Percentiles rank a stretch among this genome's conserved stretches.
phyloP scores from a whole-genome alignment of 2,888 invertebrate species.

The Ophion slaviceki region DNA sequence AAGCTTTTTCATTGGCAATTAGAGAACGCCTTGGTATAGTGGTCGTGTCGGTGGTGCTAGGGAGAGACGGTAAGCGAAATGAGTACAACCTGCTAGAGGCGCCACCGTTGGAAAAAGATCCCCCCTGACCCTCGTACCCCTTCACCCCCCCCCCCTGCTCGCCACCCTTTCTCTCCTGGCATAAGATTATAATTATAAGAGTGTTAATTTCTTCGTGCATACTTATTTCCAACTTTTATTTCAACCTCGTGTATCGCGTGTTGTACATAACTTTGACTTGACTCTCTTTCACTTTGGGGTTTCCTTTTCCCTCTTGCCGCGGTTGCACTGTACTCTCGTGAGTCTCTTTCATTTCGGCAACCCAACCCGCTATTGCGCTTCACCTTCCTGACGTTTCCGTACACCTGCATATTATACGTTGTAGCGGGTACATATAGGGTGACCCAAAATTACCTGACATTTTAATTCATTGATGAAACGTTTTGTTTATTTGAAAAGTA shows the following conservation, averaged over 20 bases:
- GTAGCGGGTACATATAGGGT: neutral
- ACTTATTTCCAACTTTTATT: constrained; percentile 63
- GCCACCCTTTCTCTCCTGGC: neutral
- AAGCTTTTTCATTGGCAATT: constrained; percentile 71
- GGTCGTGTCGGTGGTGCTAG: constrained; percentile 36
- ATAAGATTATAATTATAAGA: constrained; percentile 66
- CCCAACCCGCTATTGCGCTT: neutral
- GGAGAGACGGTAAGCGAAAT: constrained; percentile 56
- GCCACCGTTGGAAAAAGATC: constrained; percentile 14
- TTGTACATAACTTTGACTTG: constrained; percentile 43
- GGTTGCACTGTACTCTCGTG: neutral
- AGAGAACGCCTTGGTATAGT: constrained; percentile 57
- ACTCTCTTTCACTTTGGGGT: constrained; percentile 34
- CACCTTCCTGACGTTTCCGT: neutral
- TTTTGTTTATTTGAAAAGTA: no score
- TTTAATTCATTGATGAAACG: no score
- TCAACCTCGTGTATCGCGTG: constrained; percentile 48
- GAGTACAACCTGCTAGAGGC: constrained; percentile 56
- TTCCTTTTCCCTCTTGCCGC: neutral
- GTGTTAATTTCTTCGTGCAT: constrained; percentile 67
- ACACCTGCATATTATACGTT: neutral
- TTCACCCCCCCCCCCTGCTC: neutral
- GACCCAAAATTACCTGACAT: no score
- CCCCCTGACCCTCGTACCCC: neutral
- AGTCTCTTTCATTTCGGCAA: neutral